phyloP scores from a whole-genome alignment of 92 coral and sea anemone species.

The Metridium senile region DNA sequence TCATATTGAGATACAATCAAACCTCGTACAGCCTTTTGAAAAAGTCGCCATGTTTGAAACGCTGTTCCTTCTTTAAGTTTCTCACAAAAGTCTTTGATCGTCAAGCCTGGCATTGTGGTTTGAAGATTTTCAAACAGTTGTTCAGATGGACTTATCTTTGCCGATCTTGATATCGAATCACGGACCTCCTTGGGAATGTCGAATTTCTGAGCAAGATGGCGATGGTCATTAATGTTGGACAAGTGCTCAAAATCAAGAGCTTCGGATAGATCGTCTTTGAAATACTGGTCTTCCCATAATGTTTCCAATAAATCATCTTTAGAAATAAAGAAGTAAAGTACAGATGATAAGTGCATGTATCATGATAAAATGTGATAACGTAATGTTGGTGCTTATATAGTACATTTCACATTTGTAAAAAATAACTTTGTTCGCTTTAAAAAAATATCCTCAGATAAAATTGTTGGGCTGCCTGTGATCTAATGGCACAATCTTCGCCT shows the following conservation, averaged over 20 bases:
- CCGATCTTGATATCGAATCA: neutral
- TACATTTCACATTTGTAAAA: no score
- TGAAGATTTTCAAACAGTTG: constrained; percentile 2
- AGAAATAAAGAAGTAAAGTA: neutral
- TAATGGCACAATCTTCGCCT: no score
- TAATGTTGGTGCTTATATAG: no score
- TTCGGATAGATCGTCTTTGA: neutral
- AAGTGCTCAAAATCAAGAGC: neutral
- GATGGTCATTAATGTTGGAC: neutral
- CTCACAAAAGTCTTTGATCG: neutral
- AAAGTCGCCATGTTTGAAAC: neutral
- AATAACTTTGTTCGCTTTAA: no score
- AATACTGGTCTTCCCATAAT: neutral
- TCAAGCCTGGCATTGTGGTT: neutral
- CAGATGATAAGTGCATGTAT: no score
- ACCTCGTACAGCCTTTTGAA: neutral
- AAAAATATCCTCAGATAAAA: no score
- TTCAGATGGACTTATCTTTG: constrained; percentile 25
- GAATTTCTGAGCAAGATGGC: neutral
- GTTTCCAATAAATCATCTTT: neutral
- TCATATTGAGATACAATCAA: neutral
- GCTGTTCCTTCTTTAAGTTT: neutral
- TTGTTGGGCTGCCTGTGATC: no score
- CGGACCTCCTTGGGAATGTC: neutral
- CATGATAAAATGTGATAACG: no score